Evolutionary conservation across 2,113 vertebrate genomes (phyloP).

Genomic region (Oryctolagus cuniculus): DNA sequence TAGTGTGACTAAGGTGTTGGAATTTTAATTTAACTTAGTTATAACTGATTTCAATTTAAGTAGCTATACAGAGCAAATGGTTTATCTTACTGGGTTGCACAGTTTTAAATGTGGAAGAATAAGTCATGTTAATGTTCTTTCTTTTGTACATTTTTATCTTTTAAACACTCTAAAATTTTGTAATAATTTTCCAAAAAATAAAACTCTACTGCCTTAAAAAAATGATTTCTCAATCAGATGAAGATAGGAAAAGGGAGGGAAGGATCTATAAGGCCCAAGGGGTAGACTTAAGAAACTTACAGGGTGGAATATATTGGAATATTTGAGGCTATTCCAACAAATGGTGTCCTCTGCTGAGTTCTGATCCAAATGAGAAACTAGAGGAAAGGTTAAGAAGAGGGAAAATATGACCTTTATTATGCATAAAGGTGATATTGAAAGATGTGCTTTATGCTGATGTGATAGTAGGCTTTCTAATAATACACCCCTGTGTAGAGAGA

Average conservation of each 20-base stretch:
- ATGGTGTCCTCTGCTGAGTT: background rate
- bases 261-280: background rate
- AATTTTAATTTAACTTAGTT: constrained; percentile 31
- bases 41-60: constrained; percentile 12
- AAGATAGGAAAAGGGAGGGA: background rate
- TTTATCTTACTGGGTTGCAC: background rate
- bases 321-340: background rate
- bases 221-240: background rate
- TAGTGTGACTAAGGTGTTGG: background rate
- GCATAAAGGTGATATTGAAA: background rate
- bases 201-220: background rate
- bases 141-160: background rate
- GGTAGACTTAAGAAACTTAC: background rate
- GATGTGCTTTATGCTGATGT: background rate
- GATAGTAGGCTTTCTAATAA: background rate
- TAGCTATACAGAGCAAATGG: background rate
- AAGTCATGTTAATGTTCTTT: background rate
- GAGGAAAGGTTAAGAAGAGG: background rate
- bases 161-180: background rate
- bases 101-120: background rate
- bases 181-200: constrained; percentile 30
- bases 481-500: background rate
- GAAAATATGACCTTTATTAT: background rate
- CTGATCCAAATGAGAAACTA: background rate
- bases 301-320: background rate